Conservation (phyloP, 2,888 invertebrate genomes). For the Coleophora flavipennella region DNA sequence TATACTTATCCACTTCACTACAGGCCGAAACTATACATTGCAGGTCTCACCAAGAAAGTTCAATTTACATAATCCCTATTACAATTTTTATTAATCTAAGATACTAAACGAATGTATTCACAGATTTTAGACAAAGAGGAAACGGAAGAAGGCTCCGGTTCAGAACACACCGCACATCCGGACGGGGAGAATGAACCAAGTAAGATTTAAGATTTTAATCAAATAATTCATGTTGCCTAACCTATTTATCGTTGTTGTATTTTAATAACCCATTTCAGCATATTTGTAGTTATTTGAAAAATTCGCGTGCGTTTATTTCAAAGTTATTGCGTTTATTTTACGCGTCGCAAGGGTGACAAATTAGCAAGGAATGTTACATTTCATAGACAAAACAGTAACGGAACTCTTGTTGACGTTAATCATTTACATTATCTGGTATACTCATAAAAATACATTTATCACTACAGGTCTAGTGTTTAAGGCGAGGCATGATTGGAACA, state of each 20-base stretch:
- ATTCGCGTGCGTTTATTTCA: too few relatives aligned
- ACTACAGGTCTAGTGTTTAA: too few relatives aligned
- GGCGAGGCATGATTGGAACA: too few relatives aligned
- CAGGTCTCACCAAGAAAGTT: background rate
- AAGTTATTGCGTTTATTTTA: too few relatives aligned
- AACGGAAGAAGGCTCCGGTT: slow-evolving; percentile 57
- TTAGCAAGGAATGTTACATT: background rate
- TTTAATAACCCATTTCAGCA: too few relatives aligned
- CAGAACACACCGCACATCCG: slow-evolving; percentile 56
- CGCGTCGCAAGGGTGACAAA: background rate
- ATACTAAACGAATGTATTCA: slow-evolving; percentile 5
- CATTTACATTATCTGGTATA: too few relatives aligned
- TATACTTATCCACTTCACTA: too few relatives aligned
- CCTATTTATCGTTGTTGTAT: background rate
- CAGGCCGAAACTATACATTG: too few relatives aligned
- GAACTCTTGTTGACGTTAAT: too few relatives aligned
- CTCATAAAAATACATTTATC: too few relatives aligned
- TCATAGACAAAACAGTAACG: too few relatives aligned
- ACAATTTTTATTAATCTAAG: background rate
- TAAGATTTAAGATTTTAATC: slow-evolving; percentile 20
- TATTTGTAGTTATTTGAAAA: too few relatives aligned
- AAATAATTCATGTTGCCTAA: background rate
- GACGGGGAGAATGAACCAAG: slow-evolving; percentile 62
- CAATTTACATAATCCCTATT: background rate
- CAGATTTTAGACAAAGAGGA: slow-evolving; percentile 69